Evolutionary conservation across 2,797 vertebrate genomes (phyloP), one percentile per base, ranked within the genome.

Genomic region (Ficedula albicollis): DNA sequence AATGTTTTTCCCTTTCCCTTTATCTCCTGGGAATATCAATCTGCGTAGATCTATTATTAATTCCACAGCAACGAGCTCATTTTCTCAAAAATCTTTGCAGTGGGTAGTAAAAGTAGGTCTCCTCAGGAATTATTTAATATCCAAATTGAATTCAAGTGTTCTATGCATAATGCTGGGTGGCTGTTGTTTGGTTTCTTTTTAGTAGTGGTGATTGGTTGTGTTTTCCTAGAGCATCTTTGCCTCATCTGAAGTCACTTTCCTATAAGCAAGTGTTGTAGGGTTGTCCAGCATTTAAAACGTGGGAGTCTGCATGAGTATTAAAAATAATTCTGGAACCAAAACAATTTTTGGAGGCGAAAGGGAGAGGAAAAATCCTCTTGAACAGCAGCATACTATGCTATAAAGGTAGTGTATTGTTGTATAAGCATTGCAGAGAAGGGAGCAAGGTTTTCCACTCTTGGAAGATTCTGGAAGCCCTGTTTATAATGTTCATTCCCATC

Each of bases 41-140:
- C 95, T 97, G 89, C 89, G 89, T 78, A 96, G 94, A 94, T 97
- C 93, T 96, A 13, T 46, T 96, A 96, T 95, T 97, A 98, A 97
- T 97, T 97, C 94, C 52, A 64, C 73, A 84, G 88, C 95, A 97
- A 93, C 0, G 26, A 95, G 89, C 88, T 97, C 84, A 93, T 95
- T 93, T 96, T 91, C 73, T 95, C 85, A 93, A 79, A 89, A 90
- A 22, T 83, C 94, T 95, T 94, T 87, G 82, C 85, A 82, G 68
- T 91, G 74, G 51, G 48, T 95, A 89, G 48, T 95, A 92, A 87
- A 96, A 95, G 62, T 88, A 95, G 69, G 34, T 81, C 60, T 95
- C 52, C 44, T 32, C 56, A 84, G 80, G 20, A 89, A 94, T 60
- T 64, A 92, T 60, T 89, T 74, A 36, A 84, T 87, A 89, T 34